These are phyloP conservation scores for Enteromius radiatus DNA, from an alignment of 2,797 vertebrate genomes.

Conservation along the genomic window DNA sequence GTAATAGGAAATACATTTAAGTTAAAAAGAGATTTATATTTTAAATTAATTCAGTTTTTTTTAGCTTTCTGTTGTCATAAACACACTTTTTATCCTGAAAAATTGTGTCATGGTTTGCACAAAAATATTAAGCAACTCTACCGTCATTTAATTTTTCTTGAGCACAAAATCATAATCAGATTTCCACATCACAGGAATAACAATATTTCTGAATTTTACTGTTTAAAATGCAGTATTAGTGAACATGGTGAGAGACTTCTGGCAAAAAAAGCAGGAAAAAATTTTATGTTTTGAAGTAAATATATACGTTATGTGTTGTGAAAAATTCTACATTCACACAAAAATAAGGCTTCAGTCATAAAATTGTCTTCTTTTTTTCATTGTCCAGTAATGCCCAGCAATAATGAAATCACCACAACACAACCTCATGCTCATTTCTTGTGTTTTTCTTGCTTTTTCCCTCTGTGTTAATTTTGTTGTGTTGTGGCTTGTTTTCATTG, in stretches of 20 bases:
- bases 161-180: background rate
- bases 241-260: background rate
- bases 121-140: background rate
- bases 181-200: background rate
- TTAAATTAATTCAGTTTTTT: background rate
- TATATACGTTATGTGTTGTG: too few relatives aligned
- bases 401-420: background rate
- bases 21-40: background rate
- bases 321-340: background rate
- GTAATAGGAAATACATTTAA: background rate
- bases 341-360: background rate
- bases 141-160: too few relatives aligned
- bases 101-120: background rate
- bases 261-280: background rate
- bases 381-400: background rate
- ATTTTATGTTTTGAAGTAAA: background rate
- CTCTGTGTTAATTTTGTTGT: too few relatives aligned
- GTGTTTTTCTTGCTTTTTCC: too few relatives aligned
- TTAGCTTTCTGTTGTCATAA: too few relatives aligned
- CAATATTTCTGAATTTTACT: background rate
- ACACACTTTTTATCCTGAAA: too few relatives aligned
- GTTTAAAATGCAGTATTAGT: background rate
- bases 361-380: background rate
- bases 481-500: too few relatives aligned
- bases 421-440: too few relatives aligned